These are phyloP conservation scores for Laodelphax striatellus DNA, from an alignment of 1,140 invertebrate species.

Conservation along the genomic window DNA sequence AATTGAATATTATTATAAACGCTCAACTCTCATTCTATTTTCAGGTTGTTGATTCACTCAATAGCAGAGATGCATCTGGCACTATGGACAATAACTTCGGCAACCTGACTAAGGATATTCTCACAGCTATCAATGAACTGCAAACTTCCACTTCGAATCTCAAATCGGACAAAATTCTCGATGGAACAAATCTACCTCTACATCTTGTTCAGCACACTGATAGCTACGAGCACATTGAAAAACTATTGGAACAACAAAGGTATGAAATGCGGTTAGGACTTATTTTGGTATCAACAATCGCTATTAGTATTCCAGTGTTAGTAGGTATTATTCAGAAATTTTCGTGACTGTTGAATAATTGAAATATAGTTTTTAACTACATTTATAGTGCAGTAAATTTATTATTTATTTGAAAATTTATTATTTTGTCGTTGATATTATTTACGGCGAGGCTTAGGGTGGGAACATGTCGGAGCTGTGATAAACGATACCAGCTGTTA, in stretches of 20 bases:
- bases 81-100: background rate
- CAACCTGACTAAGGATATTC: background rate
- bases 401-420: background rate
- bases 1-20: background rate
- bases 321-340: background rate
- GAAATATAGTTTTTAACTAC: background rate
- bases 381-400: background rate
- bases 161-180: constrained; percentile 6
- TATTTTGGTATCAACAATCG: constrained; percentile 2
- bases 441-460: too few relatives aligned
- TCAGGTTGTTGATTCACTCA: too few relatives aligned
- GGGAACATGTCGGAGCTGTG: too few relatives aligned
- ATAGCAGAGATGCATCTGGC: background rate
- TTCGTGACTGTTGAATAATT: background rate
- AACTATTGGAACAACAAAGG: constrained; percentile 5
- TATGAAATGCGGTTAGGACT: constrained; percentile 9
- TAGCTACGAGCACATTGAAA: constrained; percentile 7
- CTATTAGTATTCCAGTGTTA: constrained; percentile 4
- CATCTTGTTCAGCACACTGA: background rate
- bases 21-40: background rate
- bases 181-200: background rate
- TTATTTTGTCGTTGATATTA: too few relatives aligned
- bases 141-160: constrained; percentile 2
- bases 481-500: too few relatives aligned
- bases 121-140: constrained; percentile 7